These are phyloP conservation scores for Orchesellides sinensis DNA, from an alignment of 2,888 invertebrate genomes.

Conservation along the genomic window DNA sequence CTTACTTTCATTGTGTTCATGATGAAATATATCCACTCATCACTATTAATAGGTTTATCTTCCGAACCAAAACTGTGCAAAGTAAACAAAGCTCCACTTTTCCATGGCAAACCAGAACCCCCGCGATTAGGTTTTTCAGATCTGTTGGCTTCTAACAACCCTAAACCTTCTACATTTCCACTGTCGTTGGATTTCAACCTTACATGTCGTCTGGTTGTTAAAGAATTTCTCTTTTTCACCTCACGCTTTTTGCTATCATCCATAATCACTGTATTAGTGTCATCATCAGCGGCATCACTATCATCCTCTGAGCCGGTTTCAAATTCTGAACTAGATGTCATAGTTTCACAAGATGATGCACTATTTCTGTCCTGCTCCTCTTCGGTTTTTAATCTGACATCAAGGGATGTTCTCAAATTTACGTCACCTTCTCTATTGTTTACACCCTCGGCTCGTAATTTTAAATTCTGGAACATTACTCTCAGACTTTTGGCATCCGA, in stretches of 20 bases:
- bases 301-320: slow-evolving; percentile 51
- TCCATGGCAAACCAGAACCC: slow-evolving; percentile 55
- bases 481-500: slow-evolving; percentile 23
- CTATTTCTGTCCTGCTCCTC: slow-evolving; percentile 24
- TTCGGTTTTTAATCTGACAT: not conserved
- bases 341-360: slow-evolving; percentile 67
- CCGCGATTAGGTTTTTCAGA: slow-evolving; percentile 27
- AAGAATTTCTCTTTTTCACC: slow-evolving; percentile 13
- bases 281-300: slow-evolving; percentile 61
- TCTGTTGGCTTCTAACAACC: not conserved
- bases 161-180: not conserved
- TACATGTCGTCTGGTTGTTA: not conserved
- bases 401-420: not conserved
- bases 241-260: not conserved
- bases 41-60: slow-evolving; percentile 85
- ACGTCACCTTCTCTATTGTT: not conserved
- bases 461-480: slow-evolving; percentile 47
- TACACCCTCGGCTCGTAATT: slow-evolving; percentile 8
- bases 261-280: slow-evolving; percentile 36
- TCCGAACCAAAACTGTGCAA: slow-evolving; percentile 74
- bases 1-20: slow-evolving; percentile 87
- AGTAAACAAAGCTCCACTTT: slow-evolving; percentile 71
- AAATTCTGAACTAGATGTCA: slow-evolving; percentile 67
- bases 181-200: not conserved
- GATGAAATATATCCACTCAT: slow-evolving; percentile 92